Base-by-base conservation (phyloP, 1,140 invertebrate genomes). In the Leucophenga varia region DNA sequence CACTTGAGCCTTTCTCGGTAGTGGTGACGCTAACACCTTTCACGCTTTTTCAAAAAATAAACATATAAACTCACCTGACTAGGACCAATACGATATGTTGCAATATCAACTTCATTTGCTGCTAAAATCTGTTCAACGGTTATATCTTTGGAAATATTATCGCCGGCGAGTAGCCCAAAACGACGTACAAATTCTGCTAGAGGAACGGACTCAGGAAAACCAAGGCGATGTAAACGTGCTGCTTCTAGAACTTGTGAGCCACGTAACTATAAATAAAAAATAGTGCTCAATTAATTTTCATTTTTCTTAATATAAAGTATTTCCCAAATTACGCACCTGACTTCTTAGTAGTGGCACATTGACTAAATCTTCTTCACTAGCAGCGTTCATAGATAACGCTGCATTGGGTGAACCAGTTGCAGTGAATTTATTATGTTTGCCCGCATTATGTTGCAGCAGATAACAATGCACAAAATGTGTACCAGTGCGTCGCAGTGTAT, bases 231-330 rank as follows among this genome's bases (percentile, higher is more conserved):
- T 35, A 97, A 79, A 16, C 94, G 82, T 9, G 95, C 85, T 13
- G 91, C 87, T 59, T 95, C 90, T 34, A 97, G 79, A 17, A 97
- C 84, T 79, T 97, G 90, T 53, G 88, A 87, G 16, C 93, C 92
- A 59, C 93, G 84, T 55, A 97, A 82, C 88, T 74, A 10, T 18
- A 37, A 38, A 35, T 10, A 43, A 10, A 25, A 6, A 25, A 21
- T 12, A 52, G 45, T n/a, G 47, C 43, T 38, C 36, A 22, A 22
- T 12, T 10, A 13, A 17, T 2, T 20, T 35, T 38, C 10, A 42
- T 48, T 51, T 10, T 43, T 41, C 39, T 25, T 30, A 49, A 42
- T n/a, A 34, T 13, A 34, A 34, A 8, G 13, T 19, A 20, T n/a
- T n/a, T 0, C 38, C 18, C 3, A 65, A 6, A n/a, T n/a, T 42